Evolutionary conservation across 2,888 invertebrate genomes (phyloP).

Genomic region (Leuctra nigra): DNA sequence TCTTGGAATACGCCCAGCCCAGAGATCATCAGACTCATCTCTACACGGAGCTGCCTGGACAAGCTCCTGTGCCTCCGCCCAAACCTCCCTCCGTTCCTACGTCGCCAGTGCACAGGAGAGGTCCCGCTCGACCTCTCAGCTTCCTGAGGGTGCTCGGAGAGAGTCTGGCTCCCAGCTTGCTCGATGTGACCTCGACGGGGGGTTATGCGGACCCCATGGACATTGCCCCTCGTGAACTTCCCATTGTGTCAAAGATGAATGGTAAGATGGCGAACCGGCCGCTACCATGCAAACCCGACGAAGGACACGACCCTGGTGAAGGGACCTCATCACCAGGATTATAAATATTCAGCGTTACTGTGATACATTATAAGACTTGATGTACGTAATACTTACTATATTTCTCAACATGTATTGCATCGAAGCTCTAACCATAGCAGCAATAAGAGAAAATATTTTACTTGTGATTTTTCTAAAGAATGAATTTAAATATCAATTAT

Average conservation of each 20-base stretch:
- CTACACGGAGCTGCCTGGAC: constrained; percentile 53
- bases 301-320: constrained; percentile 20
- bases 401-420: constrained; percentile 14
- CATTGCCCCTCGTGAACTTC: constrained; percentile 44
- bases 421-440: neutral
- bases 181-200: constrained; percentile 37
- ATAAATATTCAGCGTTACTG: constrained; percentile 17
- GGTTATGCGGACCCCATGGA: constrained; percentile 52
- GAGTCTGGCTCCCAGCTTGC: constrained; percentile 39
- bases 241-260: constrained; percentile 34
- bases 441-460: constrained; percentile 1
- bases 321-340: constrained; percentile 16
- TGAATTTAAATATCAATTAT: constrained; percentile 7
- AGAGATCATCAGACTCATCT: constrained; percentile 43
- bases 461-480: constrained; percentile 13
- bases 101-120: constrained; percentile 24
- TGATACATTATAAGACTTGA: constrained; percentile 26
- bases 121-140: constrained; percentile 43
- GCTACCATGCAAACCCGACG: constrained; percentile 57
- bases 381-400: constrained; percentile 2
- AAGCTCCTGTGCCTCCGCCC: constrained; percentile 36
- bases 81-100: constrained; percentile 19
- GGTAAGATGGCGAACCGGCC: constrained; percentile 60
- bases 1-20: constrained; percentile 45
- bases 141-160: constrained; percentile 56